Conservation (phyloP, 2,888 invertebrate genomes). For the Brachycybe producta region DNA sequence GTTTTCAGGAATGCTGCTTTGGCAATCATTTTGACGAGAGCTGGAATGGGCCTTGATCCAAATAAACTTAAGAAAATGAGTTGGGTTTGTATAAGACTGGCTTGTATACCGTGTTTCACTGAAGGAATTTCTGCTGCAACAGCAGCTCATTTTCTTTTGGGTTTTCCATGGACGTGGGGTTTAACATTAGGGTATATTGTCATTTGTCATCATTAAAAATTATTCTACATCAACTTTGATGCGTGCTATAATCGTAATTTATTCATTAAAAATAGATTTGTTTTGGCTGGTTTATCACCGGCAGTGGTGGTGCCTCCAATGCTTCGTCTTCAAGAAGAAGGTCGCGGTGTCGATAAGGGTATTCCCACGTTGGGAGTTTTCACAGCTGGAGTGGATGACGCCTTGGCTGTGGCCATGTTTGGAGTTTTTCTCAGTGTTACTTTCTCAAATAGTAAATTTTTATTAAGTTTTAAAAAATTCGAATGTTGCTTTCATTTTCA, state of each 20-base stretch:
- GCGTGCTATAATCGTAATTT: too few species aligned
- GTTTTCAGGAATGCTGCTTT: slow-evolving; percentile 65
- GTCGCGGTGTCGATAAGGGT: slow-evolving; percentile 86
- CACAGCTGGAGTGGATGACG: slow-evolving; percentile 88
- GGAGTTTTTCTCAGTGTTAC: slow-evolving; percentile 78
- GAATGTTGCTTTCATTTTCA: background rate
- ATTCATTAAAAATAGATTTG: slow-evolving; percentile 45
- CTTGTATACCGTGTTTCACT: slow-evolving; percentile 70
- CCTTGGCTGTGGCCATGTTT: slow-evolving; percentile 83
- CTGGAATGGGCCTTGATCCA: slow-evolving; percentile 86
- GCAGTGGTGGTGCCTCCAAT: slow-evolving; percentile 94
- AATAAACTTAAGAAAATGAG: slow-evolving; percentile 68
- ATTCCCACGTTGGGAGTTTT: slow-evolving; percentile 92
- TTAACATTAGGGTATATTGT: slow-evolving; percentile 55
- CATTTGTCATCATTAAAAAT: background rate
- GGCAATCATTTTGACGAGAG: slow-evolving; percentile 80
- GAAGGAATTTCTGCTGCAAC: slow-evolving; percentile 60
- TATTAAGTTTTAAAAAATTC: background rate
- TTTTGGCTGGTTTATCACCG: slow-evolving; percentile 86
- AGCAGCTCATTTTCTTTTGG: slow-evolving; percentile 56
- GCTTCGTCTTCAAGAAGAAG: slow-evolving; percentile 66
- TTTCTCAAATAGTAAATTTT: slow-evolving; percentile 51
- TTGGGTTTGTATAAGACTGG: slow-evolving; percentile 53
- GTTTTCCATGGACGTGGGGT: slow-evolving; percentile 71
- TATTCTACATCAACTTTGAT: too few species aligned